phyloP scores from a whole-genome alignment of 2,113 vertebrate species.

The Nesoenas mayeri region DNA sequence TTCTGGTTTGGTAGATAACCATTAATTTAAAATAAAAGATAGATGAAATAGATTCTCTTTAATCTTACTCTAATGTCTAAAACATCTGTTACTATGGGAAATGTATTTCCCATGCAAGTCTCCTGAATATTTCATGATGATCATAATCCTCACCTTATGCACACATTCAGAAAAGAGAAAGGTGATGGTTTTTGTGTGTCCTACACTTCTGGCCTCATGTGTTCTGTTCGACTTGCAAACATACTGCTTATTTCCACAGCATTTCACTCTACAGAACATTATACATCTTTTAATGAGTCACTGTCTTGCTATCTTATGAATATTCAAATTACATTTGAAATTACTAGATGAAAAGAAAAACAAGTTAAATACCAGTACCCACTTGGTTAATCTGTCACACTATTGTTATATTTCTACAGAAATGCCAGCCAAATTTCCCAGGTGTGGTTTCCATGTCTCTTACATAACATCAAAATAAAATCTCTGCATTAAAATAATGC shows the following conservation, averaged over 20 bases:
- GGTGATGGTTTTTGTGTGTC: background rate
- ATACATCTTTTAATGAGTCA: background rate
- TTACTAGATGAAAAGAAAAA: background rate
- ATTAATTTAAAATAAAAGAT: constrained; percentile 56
- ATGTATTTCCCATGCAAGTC: constrained; percentile 31
- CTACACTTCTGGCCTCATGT: background rate
- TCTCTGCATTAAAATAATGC: constrained; percentile 36
- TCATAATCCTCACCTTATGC: constrained; percentile 19
- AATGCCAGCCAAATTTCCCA: constrained; percentile 56
- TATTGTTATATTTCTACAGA: background rate
- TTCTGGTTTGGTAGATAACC: constrained; percentile 33
- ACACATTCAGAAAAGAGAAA: background rate
- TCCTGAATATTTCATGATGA: constrained; percentile 60
- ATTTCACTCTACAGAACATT: background rate
- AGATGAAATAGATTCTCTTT: constrained; percentile 46
- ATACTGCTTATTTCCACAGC: background rate
- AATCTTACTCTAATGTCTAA: constrained; percentile 47
- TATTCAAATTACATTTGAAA: background rate
- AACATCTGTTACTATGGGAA: constrained; percentile 67
- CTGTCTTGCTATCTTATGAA: background rate
- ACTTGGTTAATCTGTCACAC: constrained; percentile 49
- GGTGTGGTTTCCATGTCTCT: constrained; percentile 5
- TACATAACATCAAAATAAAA: constrained; percentile 21
- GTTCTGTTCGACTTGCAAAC: background rate
- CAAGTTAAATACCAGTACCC: constrained; percentile 12